Evolutionary conservation across 2,113 vertebrate species (phyloP), one percentile per base, ranked within the genome.

Genomic region (Entomyzon cyanotis): DNA sequence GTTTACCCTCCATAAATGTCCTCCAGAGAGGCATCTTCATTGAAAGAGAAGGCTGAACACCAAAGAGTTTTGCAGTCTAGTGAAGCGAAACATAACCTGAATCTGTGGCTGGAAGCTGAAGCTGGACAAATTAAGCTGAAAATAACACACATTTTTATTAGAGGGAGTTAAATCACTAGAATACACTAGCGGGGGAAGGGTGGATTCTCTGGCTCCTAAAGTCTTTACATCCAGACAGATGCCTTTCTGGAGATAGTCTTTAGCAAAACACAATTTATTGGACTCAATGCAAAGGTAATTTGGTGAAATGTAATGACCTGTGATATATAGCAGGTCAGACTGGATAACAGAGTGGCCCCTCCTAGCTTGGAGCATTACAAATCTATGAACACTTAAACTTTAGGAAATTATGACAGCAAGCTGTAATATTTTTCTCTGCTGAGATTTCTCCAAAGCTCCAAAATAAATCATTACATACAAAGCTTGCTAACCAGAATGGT

Each of bases 291-390:
- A 91, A 87, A 95, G 94, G 96, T 87, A 93, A 91, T 70, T 82
- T 95, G 93, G 70, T 96, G 87, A 97, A 94, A 96, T 84, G 77
- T 94, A 89, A 87, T 91, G 96, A 91, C 84, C 87, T 96, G 87
- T 95, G 91, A 94, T 94, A 65, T 87, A 79, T 46, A 89, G 62
- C 81, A 93, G 89, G 91, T 93, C 95, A 94, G 62, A n/a, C 49
- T 89, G 91, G 41, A 76, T 84, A 91, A 89, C 74, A 82, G 87
- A 90, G 31, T 27, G 46, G 49, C 47, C 74, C 53, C 89, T 91
- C 62, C 91, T 65, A 58, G n/a, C 81, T 68, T 79, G 58, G 58
- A 94, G 58, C n/a, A 75, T 89, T 95, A 69, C 74, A 89, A 79
- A 89, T 81, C 91, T 90, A 84, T 69, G 81, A 87, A 89, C 58